A percentile compares a stretch with the other conserved stretches of the same genome.
These are phyloP conservation scores for Synergus laeviventris DNA, from an alignment of 2,888 invertebrate genomes.

Conservation along the genomic window DNA sequence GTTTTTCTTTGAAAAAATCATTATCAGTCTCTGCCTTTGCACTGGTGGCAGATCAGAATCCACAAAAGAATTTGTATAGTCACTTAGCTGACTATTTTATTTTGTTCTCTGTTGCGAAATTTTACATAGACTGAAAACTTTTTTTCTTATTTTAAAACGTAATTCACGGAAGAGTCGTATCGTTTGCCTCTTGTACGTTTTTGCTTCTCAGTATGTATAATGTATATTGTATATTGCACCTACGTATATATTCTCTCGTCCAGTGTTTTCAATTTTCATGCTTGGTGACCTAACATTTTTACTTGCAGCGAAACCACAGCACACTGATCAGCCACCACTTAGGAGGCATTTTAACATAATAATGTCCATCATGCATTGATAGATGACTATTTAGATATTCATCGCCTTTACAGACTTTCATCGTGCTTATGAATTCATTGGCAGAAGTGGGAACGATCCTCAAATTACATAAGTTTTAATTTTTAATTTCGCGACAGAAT, in stretches of 20 bases:
- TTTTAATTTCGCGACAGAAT: background rate
- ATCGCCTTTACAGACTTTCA: constrained; percentile 62
- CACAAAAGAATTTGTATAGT: background rate
- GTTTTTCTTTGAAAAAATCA: background rate
- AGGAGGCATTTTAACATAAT: constrained; percentile 72
- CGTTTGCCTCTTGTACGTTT: constrained; percentile 48
- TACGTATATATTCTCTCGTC: constrained; percentile 51
- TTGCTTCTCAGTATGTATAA: constrained; percentile 50
- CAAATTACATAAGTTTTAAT: constrained; percentile 15
- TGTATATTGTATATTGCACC: constrained; percentile 48
- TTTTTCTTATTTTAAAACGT: background rate
- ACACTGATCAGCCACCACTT: constrained; percentile 74
- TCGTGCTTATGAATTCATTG: constrained; percentile 61
- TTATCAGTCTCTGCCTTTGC: constrained; percentile 23
- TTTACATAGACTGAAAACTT: background rate
- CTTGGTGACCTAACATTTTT: constrained; percentile 69
- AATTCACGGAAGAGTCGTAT: constrained; percentile 14
- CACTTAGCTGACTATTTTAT: background rate
- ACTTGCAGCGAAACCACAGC: constrained; percentile 75
- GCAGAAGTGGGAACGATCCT: constrained; percentile 62
- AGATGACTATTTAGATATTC: constrained; percentile 63
- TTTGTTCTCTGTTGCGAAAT: background rate
- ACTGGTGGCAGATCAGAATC: constrained; percentile 37
- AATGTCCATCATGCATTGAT: constrained; percentile 70
- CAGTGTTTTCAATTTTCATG: constrained; percentile 51